phyloP scores from a whole-genome alignment of 2,888 invertebrate genomes.

The Thecocarcelia acutangulata region DNA sequence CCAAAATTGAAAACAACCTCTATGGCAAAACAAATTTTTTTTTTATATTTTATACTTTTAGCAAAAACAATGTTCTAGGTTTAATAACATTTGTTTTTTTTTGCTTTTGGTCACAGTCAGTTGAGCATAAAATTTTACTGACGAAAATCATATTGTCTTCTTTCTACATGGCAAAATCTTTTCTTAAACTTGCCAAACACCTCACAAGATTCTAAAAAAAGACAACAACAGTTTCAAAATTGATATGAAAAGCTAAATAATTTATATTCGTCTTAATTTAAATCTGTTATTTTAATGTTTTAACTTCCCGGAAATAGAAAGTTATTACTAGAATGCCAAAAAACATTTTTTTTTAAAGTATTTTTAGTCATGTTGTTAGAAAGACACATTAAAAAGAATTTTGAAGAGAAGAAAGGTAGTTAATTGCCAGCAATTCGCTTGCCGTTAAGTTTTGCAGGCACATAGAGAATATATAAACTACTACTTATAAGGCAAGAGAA shows the following conservation, averaged over 20 bases:
- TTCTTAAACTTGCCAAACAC: constrained; percentile 35
- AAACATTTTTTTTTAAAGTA: no score
- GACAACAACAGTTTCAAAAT: constrained; percentile 4
- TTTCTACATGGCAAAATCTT: background rate
- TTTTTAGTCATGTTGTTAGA: no score
- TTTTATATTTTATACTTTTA: background rate
- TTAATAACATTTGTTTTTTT: constrained; percentile 40
- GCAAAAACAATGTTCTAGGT: constrained; percentile 35
- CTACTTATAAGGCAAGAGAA: no score
- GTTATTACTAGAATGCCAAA: background rate
- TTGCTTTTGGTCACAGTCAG: constrained; percentile 77
- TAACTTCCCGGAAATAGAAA: constrained; percentile 35
- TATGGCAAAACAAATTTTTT: no score
- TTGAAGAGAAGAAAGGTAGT: no score
- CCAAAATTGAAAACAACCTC: no score
- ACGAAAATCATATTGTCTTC: constrained; percentile 50
- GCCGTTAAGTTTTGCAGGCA: no score
- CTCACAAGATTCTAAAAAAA: background rate
- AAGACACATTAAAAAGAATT: no score
- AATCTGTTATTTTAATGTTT: constrained; percentile 10
- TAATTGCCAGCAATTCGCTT: no score
- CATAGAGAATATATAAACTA: no score
- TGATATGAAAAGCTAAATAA: background rate
- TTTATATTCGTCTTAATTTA: no score
- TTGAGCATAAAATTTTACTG: constrained; percentile 71